phyloP scores from a whole-genome alignment of 2,888 invertebrate genomes.

The Pachydiplax longipennis region DNA sequence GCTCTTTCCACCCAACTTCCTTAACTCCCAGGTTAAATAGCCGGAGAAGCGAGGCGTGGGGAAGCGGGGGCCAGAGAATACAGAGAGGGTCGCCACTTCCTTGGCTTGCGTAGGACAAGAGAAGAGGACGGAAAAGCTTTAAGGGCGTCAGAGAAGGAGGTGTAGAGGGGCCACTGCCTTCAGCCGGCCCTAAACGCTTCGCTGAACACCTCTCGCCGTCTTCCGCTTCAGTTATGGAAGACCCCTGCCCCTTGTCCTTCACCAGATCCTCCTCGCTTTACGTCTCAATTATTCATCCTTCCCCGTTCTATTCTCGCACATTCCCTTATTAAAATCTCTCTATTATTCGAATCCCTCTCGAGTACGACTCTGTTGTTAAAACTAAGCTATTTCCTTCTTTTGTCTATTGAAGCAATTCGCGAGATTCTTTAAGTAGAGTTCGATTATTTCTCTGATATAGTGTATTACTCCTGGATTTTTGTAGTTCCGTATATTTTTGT shows the following conservation, averaged over 20 bases:
- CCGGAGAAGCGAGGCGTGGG: conserved; percentile 32
- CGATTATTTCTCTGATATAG: too few species aligned
- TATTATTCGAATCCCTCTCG: too few species aligned
- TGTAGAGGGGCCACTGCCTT: conserved; percentile 21
- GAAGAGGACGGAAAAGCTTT: conserved; percentile 3
- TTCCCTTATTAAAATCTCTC: too few species aligned
- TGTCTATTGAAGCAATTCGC: too few species aligned
- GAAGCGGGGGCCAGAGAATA: background rate
- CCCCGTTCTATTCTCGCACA: background rate
- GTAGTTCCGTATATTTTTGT: too few species aligned
- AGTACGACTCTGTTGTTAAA: too few species aligned
- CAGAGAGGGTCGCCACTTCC: conserved; percentile 10
- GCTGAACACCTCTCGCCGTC: background rate
- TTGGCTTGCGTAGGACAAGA: conserved; percentile 26
- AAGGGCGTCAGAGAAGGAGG: background rate
- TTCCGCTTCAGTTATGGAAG: conserved; percentile 17
- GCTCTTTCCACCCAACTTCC: conserved; percentile 32
- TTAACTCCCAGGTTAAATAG: conserved; percentile 43
- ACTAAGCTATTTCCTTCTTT: too few species aligned
- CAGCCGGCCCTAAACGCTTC: conserved; percentile 39
- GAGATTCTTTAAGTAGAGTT: too few species aligned
- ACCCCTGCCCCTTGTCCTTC: conserved; percentile 17
- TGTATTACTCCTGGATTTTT: too few species aligned
- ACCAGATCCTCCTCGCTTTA: background rate
- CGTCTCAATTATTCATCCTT: background rate